These are phyloP conservation scores for Ivindomyrus marchei DNA, from an alignment of 2,113 vertebrate species.

Conservation along the genomic window DNA sequence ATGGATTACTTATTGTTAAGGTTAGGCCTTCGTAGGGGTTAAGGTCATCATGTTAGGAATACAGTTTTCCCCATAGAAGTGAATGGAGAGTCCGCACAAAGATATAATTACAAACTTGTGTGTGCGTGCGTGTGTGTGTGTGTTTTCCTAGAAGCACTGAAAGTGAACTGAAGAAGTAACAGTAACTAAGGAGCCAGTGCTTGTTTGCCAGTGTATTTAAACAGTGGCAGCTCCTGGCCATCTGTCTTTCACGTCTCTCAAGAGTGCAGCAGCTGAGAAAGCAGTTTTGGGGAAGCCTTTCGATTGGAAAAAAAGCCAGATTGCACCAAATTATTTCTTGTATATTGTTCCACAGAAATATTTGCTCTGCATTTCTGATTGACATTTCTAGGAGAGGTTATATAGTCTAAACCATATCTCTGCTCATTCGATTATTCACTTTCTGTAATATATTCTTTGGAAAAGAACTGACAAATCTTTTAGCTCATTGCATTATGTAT, in stretches of 20 bases:
- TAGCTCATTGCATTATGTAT: neutral
- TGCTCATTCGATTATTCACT: neutral
- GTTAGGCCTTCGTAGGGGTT: too few relatives aligned
- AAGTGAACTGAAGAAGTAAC: neutral
- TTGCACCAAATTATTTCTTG: neutral
- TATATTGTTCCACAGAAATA: neutral
- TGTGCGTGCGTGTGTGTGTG: neutral
- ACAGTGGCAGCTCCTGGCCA: neutral
- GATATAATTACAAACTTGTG: too few relatives aligned
- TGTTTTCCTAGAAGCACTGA: neutral
- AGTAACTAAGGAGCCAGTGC: neutral
- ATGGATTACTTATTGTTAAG: too few relatives aligned
- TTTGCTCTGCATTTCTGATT: neutral
- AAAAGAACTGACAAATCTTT: neutral
- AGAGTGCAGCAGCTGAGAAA: neutral
- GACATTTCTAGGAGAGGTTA: neutral
- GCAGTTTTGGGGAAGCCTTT: neutral
- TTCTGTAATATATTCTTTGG: neutral
- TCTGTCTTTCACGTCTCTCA: neutral
- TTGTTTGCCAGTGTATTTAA: neutral
- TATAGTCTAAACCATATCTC: neutral
- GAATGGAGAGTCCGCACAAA: neutral
- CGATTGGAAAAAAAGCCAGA: neutral
- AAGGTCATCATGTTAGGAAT: too few relatives aligned
- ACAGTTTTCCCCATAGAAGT: neutral